Percentiles rank a stretch among this genome's conserved stretches.
phyloP scores from a whole-genome alignment of 2,113 vertebrate genomes.

The Ramphastos sulfuratus region DNA sequence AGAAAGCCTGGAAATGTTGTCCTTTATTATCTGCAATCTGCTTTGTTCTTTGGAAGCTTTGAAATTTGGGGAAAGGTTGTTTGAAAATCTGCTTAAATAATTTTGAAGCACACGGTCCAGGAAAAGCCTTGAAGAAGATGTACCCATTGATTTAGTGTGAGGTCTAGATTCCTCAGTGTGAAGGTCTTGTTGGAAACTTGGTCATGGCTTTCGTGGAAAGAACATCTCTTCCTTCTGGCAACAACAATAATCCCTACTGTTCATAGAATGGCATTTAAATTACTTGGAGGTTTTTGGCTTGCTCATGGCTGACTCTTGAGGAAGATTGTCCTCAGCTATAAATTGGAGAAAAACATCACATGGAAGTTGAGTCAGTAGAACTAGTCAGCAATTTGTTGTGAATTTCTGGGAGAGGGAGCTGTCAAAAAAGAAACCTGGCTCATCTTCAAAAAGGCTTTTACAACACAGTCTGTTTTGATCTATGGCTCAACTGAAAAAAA shows the following conservation, averaged over 20 bases:
- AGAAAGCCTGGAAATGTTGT: not conserved
- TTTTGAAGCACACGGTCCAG: not conserved
- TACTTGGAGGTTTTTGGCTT: not conserved
- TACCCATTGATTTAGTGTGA: not conserved
- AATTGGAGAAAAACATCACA: not conserved
- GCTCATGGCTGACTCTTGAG: not conserved
- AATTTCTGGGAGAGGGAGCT: conserved; percentile 12
- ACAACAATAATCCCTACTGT: not conserved
- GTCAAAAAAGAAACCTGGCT: conserved; percentile 28
- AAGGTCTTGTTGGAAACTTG: not conserved
- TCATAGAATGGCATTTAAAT: not conserved
- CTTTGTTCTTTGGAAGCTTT: not conserved
- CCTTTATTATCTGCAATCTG: accelerated
- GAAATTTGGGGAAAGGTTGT: not conserved
- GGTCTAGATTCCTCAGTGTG: not conserved
- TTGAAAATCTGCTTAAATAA: not conserved
- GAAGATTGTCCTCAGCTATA: not conserved
- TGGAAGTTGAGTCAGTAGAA: not conserved
- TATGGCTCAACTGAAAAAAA: not conserved
- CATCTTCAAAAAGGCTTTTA: conserved; percentile 61
- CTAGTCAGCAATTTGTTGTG: conserved; percentile 17
- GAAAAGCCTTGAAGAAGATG: not conserved
- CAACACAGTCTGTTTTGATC: conserved; percentile 46
- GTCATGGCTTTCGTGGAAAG: not conserved
- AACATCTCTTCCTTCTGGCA: not conserved